Evolutionary conservation across 2,888 invertebrate species (phyloP), one percentile per base, ranked within the genome.

Genomic region (Dynastes maya): DNA sequence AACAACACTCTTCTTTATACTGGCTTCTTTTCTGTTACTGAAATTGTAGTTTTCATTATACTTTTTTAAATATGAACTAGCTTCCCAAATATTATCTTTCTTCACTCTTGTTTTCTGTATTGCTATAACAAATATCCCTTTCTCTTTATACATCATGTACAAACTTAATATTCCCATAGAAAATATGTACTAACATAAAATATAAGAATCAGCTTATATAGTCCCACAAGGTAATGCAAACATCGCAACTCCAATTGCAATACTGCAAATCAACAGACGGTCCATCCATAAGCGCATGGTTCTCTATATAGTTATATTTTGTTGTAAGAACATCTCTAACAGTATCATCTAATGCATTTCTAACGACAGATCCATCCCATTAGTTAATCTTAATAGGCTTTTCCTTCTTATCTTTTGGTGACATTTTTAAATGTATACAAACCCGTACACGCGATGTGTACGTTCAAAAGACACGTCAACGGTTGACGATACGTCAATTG

Each of bases 361-460:
- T 99, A 8, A 98, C 95, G 0, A 98, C 98, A 78, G 96, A 95
- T 45, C 97, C 96, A 89, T 99, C 99, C 99, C 99, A 99, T 91
- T 99, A 99, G 88, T 98, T 94, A 79, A 95, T 93, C 90, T 94
- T 94, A 6, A 95, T 92, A 68, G 91, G 90, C 94, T 94, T 82
- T 27, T 84, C 84, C 78, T 84, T 83, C 55, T 61, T 79, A 58
- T 84, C 84, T 76, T 84, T 84, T 27, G 84, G 84, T 70, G 84
- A 82, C 84, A 84, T 84, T 76, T 77, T 80, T 76, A 70, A 64
- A 75, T 72, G 76, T 74, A 27, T 77, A 72, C 65, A 72, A 72
- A 65, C 63, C 55, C 13, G 27, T 72, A 70, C 65, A 40, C 68
- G 79, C 58, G 75, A 58, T 75, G 45, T 67, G 51, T 65, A 78